Base-by-base conservation (phyloP, 2,113 vertebrate genomes). In the Archilochus colubris region DNA sequence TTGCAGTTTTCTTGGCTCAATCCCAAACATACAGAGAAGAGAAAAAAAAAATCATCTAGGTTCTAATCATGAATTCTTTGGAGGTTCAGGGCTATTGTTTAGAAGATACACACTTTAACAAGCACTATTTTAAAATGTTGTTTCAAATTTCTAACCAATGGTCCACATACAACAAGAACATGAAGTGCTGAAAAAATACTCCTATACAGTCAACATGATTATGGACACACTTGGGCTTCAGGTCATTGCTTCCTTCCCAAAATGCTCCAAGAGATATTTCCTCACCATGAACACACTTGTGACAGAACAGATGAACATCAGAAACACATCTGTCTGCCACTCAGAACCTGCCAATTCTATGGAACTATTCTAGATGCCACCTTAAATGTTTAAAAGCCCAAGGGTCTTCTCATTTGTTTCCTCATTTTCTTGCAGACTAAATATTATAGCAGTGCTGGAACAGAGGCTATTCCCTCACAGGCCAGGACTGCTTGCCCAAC, bases 371-470 rank as follows among this genome's bases (percentile, higher is more conserved):
- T 64, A 70, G 57, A 50, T 21, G 64, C 10, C 12, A 24, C 17
- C 28, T 51, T 53, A 88, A 40, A 79, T 8, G 4, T 55, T 64
- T 28, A 81, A 14, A 57, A 75, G 33, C 20, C 31, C 19, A 28
- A 69, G 43, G 21, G 85, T 16, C 27, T 74, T 77, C 59, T 44
- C 9, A 46, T 64, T 76, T 74, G 4, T 80, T 88, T 81, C 25
- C 79, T 61, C 12, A 8, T 91, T 93, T 88, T 93, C 59, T 76
- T 84, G 48, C 67, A 98, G 97, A 91, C 75, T 86, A 69, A 82
- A 77, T 67, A 31, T 6, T 14, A 46, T 23, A 59, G 33, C 30
- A 68, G 14, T 85, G 22, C 70, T 82, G 70, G 54, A 40, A n/a
- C 53, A 67, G 61, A 86, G n/a, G 31, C 19, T 16, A 7, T 24